Percentiles rank a stretch among this genome's conserved stretches.
phyloP scores from a whole-genome alignment of 2,888 invertebrate species.

The Eumerus sabulonum region DNA sequence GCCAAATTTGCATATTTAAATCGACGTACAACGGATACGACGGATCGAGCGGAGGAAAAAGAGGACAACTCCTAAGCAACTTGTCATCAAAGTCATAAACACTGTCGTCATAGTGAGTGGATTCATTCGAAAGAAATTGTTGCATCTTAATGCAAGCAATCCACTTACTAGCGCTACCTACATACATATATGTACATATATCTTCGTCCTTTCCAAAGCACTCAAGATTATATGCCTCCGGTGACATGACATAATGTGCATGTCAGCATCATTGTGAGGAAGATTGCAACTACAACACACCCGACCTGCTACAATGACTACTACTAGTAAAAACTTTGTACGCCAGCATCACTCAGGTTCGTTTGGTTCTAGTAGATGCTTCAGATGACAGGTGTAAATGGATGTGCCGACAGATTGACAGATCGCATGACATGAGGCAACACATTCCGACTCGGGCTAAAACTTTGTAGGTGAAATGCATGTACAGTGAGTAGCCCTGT shows the following conservation, averaged over 20 bases:
- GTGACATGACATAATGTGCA: conserved; percentile 23
- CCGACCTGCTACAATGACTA: neutral
- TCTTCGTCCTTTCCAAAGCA: too few relatives aligned
- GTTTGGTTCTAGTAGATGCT: too few relatives aligned
- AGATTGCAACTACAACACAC: neutral
- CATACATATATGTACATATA: too few relatives aligned
- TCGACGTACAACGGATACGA: too few relatives aligned
- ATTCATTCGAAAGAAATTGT: conserved; percentile 20
- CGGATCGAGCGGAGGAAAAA: too few relatives aligned
- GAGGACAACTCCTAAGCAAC: too few relatives aligned
- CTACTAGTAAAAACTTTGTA: neutral
- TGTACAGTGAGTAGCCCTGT: too few relatives aligned
- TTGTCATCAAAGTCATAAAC: too few relatives aligned
- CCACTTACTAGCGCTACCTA: conserved; percentile 7
- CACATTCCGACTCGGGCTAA: conserved; percentile 16
- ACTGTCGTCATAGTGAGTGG: neutral
- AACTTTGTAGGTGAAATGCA: conserved; percentile 11
- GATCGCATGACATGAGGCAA: conserved; percentile 25
- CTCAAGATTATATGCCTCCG: conserved; percentile 4
- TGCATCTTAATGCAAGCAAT: conserved; percentile 25
- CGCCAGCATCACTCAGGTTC: too few relatives aligned
- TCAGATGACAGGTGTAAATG: conserved; percentile 18
- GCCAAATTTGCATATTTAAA: too few relatives aligned
- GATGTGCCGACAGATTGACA: conserved; percentile 25
- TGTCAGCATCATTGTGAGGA: conserved; percentile 17